Base-by-base conservation (phyloP, 2,888 invertebrate species). In the Brassicogethes aeneus region DNA sequence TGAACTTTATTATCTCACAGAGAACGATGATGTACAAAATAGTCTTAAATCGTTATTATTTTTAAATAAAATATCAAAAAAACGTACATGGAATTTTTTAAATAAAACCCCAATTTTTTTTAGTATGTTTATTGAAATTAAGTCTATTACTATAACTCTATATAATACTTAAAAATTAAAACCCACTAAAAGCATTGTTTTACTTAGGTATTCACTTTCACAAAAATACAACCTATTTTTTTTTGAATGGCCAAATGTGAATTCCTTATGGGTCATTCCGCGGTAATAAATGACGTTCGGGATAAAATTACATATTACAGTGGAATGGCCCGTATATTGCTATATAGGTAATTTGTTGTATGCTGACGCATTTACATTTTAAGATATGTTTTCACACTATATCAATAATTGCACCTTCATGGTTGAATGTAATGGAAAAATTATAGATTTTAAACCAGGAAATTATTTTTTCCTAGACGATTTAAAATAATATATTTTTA, bases 171-270 rank as follows among this genome's bases (percentile, higher is more conserved):
- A 55, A 55, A 59, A 58, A 60, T 59, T 60, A 60, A 59, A 58
- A 56, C 55, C 57, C 59, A 61, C 61, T 62, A 62, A 62, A 61
- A 61, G 61, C 60, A 57, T 59, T 56, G 53, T 61, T 61, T 62
- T 60, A 62, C 60, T 57, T 56, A 59, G 54, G 54, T 56, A 57
- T 60, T 58, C 61, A 62, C 62, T 58, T 61, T 57, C 62, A 62
- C 62, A 62, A 60, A 62, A 62, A 62, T 61, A 61, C 59, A 57
- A 56, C 54, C 53, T 56, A 53, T 49, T 50, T 54, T 46, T 47
- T 48, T 51, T 47, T 42, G 49, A 47, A 52, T 56, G 48, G 50
- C 48, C 41, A 43, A 46, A 47, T 44, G 50, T 51, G 47, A 50
- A 50, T 48, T 52, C 50, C 53, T 56, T 55, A 54, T 50, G 43